A percentile compares a stretch with the other conserved stretches of the same genome.
These are phyloP conservation scores for Alouatta palliata DNA, from an alignment of 2,113 vertebrate species.

Conservation along the genomic window DNA sequence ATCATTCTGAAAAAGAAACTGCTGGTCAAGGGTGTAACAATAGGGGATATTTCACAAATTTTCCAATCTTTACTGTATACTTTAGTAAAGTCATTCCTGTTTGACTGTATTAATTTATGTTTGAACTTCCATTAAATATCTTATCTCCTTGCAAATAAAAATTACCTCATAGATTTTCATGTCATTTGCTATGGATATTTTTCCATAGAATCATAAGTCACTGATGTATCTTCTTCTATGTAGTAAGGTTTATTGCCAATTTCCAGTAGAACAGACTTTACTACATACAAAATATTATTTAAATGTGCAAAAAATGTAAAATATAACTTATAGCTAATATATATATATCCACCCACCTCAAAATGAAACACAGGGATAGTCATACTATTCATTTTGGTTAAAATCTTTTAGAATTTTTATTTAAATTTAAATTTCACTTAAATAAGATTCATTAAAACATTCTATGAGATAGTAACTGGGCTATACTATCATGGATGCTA, in stretches of 20 bases:
- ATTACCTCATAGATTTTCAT: neutral
- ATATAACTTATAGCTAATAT: neutral
- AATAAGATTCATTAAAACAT: neutral
- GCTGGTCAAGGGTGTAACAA: neutral
- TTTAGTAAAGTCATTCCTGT: neutral
- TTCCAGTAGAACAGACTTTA: neutral
- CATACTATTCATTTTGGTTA: neutral
- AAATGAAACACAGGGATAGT: neutral
- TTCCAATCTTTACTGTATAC: neutral
- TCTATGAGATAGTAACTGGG: neutral
- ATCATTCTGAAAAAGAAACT: neutral
- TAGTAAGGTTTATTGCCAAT: neutral
- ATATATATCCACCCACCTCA: neutral
- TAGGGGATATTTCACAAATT: neutral
- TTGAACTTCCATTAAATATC: neutral
- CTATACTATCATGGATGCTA: neutral
- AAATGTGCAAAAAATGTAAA: neutral
- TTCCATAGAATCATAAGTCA: neutral
- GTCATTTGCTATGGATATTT: neutral
- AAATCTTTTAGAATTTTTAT: neutral
- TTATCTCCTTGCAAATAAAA: neutral
- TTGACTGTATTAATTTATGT: conserved; percentile 2
- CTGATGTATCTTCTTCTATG: neutral
- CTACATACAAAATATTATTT: neutral
- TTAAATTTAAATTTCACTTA: neutral